Conservation (phyloP, 2,888 invertebrate genomes). For the Diplazon laetatorius region DNA sequence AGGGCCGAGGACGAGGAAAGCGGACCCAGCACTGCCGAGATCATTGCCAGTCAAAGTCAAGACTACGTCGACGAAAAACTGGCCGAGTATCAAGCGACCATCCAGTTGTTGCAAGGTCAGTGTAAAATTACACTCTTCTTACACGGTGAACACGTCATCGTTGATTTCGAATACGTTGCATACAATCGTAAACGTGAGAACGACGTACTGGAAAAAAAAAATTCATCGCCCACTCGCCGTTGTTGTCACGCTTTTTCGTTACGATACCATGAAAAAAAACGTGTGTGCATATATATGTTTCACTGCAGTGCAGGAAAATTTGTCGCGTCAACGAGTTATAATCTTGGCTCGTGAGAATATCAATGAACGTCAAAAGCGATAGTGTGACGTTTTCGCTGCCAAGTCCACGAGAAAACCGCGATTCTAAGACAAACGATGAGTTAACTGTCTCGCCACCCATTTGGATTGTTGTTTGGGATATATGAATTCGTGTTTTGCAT, state of each 20-base stretch:
- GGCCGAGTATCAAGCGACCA: constrained; percentile 96
- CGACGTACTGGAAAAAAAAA: too few relatives aligned
- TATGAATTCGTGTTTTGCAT: neutral
- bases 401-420: constrained; percentile 22
- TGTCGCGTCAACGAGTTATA: constrained; percentile 22
- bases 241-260: too few relatives aligned
- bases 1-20: constrained; percentile 89
- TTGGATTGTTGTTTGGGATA: constrained; percentile 24
- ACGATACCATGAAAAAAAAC: too few relatives aligned
- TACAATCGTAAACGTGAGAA: neutral
- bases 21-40: constrained; percentile 94
- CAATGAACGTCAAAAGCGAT: constrained; percentile 45
- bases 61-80: constrained; percentile 97
- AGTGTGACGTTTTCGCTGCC: constrained; percentile 35
- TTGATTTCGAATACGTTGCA: constrained; percentile 7
- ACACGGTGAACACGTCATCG: too few relatives aligned
- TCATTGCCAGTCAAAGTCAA: constrained; percentile 96
- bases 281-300: too few relatives aligned
- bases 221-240: too few relatives aligned
- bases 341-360: constrained; percentile 47
- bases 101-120: constrained; percentile 90
- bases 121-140: constrained; percentile 25
- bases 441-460: constrained; percentile 11
- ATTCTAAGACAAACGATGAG: constrained; percentile 8
- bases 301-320: too few relatives aligned